Evolutionary conservation across 1,140 invertebrate species (phyloP).

Genomic region (Lepidotrigona ventralis): DNA sequence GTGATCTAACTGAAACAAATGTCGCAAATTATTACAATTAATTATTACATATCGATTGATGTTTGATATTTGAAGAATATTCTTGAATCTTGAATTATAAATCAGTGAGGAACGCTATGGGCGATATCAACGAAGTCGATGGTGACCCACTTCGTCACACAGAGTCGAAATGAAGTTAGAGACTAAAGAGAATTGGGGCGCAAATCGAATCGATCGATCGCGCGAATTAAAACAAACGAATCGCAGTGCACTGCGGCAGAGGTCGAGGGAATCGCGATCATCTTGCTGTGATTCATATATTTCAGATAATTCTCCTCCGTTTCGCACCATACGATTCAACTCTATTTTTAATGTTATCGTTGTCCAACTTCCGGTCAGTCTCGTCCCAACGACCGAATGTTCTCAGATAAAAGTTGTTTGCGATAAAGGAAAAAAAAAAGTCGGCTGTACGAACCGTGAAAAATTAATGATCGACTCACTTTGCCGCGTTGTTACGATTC

Average conservation of each 20-base stretch:
- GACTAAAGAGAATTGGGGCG: background rate
- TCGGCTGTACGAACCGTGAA: no score
- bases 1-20: background rate
- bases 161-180: no score
- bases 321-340: conserved; percentile 36
- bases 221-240: conserved; percentile 35
- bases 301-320: conserved; percentile 4
- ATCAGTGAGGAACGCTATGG: background rate
- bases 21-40: background rate
- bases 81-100: background rate
- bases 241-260: background rate
- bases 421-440: background rate
- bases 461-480: background rate
- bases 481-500: no score
- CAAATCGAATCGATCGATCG: conserved; percentile 7
- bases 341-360: conserved; percentile 44
- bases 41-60: fast-evolving
- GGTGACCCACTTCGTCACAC: background rate
- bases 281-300: conserved; percentile 34
- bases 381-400: background rate
- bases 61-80: background rate
- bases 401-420: background rate
- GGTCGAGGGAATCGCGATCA: conserved; percentile 8
- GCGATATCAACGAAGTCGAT: background rate
- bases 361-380: conserved; percentile 30